Evolutionary conservation across 1,140 invertebrate genomes (phyloP).

Genomic region (Drosophila ohnishii): DNA sequence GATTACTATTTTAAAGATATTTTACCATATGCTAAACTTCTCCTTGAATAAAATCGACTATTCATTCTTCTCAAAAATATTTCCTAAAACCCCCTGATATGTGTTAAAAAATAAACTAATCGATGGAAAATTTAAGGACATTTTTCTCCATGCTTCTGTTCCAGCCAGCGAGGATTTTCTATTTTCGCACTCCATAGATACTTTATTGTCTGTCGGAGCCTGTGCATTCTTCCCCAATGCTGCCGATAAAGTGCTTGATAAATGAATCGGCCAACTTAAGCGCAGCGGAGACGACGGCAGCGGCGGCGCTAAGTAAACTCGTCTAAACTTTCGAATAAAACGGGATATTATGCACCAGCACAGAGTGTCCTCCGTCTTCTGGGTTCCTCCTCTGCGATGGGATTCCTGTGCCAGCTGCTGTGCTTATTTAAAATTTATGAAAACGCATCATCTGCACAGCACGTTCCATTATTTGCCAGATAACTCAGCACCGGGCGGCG

Average conservation of each 20-base stretch:
- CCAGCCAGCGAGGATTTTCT: background rate
- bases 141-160: background rate
- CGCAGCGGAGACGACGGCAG: background rate
- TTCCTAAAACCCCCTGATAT: background rate
- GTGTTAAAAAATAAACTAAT: background rate
- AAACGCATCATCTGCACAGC: constrained; percentile 81
- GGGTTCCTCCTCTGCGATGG: constrained; percentile 2
- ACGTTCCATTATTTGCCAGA: constrained; percentile 81
- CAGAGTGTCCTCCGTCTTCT: constrained; percentile 29
- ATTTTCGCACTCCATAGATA: constrained; percentile 21
- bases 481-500: constrained; percentile 74
- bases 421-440: constrained; percentile 81
- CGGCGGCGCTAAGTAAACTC: constrained; percentile 29
- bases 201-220: constrained; percentile 31
- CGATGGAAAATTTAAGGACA: background rate
- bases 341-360: constrained; percentile 64
- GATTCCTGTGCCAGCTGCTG: constrained; percentile 44
- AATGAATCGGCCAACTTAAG: constrained; percentile 53
- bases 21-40: background rate
- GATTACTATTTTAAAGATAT: too few species aligned
- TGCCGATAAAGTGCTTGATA: constrained; percentile 41
- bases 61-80: too few species aligned
- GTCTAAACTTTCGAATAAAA: constrained; percentile 54
- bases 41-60: background rate
- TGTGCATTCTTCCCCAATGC: constrained; percentile 26